Percentiles rank a stretch among this genome's conserved stretches.
Evolutionary conservation across 2,113 vertebrate species (phyloP).

Genomic region (Mormoops blainvillei): DNA sequence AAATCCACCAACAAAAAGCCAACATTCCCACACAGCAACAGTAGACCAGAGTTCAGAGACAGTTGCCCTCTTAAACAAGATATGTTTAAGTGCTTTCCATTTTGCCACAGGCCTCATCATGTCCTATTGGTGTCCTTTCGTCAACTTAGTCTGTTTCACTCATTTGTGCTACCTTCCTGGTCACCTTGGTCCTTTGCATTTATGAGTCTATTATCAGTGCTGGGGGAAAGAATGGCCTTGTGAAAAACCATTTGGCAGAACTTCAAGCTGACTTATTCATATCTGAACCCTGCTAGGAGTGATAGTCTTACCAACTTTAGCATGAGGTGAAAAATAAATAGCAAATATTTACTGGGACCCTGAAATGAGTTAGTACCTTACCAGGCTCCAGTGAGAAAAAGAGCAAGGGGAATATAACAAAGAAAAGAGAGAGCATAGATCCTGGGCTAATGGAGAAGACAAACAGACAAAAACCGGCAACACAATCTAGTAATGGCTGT

Average conservation of each 20-base stretch:
- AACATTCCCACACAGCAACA: not conserved
- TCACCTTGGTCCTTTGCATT: not conserved
- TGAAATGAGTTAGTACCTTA: not conserved
- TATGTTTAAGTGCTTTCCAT: not conserved
- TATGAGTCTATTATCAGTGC: not conserved
- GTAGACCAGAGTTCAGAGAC: not conserved
- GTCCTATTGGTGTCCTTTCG: not conserved
- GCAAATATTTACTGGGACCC: not conserved
- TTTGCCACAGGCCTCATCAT: not conserved
- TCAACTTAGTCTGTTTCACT: not conserved
- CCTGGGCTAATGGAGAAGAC: not conserved
- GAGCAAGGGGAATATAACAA: not conserved
- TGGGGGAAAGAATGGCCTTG: not conserved
- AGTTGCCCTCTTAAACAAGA: not conserved
- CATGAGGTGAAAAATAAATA: not conserved
- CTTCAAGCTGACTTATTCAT: not conserved
- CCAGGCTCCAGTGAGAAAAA: not conserved
- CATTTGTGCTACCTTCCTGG: not conserved
- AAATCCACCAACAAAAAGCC: not conserved
- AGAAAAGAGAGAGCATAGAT: not conserved
- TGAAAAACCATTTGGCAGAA: not conserved
- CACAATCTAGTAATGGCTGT: not conserved
- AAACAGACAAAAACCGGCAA: not conserved
- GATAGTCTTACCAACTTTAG: not conserved
- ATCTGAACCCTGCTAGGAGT: not conserved